These are phyloP conservation scores for Petrolisthes manimaculis DNA, from an alignment of 2,888 invertebrate species.

Conservation along the genomic window DNA sequence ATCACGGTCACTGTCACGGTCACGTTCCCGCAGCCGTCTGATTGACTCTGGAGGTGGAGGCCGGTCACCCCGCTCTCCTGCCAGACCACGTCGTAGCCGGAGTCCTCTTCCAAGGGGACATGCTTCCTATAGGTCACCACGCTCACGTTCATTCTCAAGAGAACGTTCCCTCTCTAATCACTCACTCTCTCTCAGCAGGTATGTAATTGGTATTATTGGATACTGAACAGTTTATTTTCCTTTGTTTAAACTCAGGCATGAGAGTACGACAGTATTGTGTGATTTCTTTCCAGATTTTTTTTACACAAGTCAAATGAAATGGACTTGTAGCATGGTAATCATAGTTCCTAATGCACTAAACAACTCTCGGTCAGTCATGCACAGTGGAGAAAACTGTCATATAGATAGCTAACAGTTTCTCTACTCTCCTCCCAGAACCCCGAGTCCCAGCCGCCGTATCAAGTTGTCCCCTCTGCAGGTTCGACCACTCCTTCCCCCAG, in stretches of 20 bases:
- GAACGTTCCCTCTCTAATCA: constrained; percentile 44
- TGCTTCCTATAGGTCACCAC: constrained; percentile 12
- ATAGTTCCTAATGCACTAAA: too few relatives aligned
- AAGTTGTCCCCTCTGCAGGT: constrained; percentile 45
- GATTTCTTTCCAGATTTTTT: too few relatives aligned
- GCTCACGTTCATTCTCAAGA: constrained; percentile 47
- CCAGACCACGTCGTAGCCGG: constrained; percentile 34
- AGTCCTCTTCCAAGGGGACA: constrained; percentile 30
- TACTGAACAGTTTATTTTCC: not conserved
- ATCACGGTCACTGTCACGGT: constrained; percentile 27
- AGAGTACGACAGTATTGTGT: too few relatives aligned
- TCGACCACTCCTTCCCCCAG: constrained; percentile 14
- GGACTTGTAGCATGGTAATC: too few relatives aligned
- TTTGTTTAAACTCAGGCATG: too few relatives aligned
- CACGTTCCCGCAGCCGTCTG: constrained; percentile 28
- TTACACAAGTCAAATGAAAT: too few relatives aligned
- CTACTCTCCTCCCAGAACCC: constrained; percentile 28
- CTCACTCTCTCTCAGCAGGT: constrained; percentile 54
- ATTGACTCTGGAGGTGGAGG: not conserved
- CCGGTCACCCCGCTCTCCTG: constrained; percentile 32
- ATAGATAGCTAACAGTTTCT: too few relatives aligned
- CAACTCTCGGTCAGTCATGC: too few relatives aligned
- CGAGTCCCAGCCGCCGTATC: constrained; percentile 44
- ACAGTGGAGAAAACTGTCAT: too few relatives aligned
- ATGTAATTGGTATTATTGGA: constrained; percentile 5